Evolutionary conservation across 2,113 vertebrate species (phyloP).

Genomic region (Leiothrix lutea): DNA sequence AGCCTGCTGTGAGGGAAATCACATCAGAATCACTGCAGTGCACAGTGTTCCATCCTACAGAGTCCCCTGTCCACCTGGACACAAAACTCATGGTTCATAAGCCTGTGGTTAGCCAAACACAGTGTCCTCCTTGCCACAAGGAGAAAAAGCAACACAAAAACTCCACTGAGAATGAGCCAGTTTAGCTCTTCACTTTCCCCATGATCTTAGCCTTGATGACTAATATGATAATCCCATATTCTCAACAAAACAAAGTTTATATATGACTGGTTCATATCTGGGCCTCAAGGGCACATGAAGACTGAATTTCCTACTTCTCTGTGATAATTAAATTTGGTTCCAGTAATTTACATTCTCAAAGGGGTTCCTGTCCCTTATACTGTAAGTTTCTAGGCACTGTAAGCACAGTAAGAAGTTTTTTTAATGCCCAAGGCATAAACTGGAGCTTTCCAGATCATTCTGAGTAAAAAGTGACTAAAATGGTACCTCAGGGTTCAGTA

Average conservation of each 20-base stretch:
- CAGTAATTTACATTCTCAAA: background rate
- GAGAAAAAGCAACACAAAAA: background rate
- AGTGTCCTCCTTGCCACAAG: background rate
- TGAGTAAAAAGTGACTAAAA: background rate
- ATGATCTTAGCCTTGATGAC: background rate
- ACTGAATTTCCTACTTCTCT: background rate
- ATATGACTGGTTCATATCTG: background rate
- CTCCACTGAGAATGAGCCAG: background rate
- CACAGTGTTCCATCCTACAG: background rate
- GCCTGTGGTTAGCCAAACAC: background rate
- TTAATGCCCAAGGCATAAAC: background rate
- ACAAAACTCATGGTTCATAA: background rate
- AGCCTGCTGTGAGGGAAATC: background rate
- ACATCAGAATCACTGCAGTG: background rate
- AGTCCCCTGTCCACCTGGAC: background rate
- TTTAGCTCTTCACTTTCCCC: background rate
- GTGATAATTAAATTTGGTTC: background rate
- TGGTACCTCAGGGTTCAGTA: background rate
- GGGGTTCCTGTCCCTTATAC: background rate
- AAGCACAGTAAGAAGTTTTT: background rate
- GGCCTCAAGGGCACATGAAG: background rate
- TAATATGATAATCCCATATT: background rate
- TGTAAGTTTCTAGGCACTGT: background rate
- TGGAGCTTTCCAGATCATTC: background rate
- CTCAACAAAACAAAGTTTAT: background rate